Evolutionary conservation across 2,113 vertebrate species (phyloP).

Genomic region (Pseudorhombus dupliciocellatus): DNA sequence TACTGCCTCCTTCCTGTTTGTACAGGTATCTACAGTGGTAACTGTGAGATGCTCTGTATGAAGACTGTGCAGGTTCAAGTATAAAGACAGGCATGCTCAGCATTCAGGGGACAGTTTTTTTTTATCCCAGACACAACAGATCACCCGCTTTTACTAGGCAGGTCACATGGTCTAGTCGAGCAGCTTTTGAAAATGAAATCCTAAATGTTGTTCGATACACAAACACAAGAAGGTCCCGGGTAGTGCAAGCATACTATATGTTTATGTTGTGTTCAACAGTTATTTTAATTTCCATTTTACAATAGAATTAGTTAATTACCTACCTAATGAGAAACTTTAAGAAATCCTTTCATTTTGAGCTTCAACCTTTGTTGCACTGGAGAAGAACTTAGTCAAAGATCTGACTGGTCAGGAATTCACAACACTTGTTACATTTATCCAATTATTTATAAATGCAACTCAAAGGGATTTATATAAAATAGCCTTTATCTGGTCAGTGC

Average conservation of each 20-base stretch:
- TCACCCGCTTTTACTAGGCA: no score
- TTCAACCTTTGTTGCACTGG: neutral
- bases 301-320: no score
- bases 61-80: conserved; percentile 50
- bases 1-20: conserved; percentile 13
- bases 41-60: conserved; percentile 14
- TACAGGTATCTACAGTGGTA: conserved; percentile 19
- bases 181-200: neutral
- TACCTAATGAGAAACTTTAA: neutral
- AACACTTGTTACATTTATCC: neutral
- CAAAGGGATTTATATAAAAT: no score
- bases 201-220: no score
- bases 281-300: neutral
- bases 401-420: neutral
- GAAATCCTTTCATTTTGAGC: neutral
- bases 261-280: neutral
- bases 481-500: no score
- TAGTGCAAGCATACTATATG: neutral
- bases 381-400: neutral
- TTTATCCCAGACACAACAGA: neutral
- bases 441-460: neutral
- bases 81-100: conserved; percentile 50
- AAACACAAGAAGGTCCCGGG: neutral
- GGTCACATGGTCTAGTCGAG: no score
- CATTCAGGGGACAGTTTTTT: conserved; percentile 1